Conservation (phyloP, 2,888 invertebrate species). For the Drosophila sordidula region DNA sequence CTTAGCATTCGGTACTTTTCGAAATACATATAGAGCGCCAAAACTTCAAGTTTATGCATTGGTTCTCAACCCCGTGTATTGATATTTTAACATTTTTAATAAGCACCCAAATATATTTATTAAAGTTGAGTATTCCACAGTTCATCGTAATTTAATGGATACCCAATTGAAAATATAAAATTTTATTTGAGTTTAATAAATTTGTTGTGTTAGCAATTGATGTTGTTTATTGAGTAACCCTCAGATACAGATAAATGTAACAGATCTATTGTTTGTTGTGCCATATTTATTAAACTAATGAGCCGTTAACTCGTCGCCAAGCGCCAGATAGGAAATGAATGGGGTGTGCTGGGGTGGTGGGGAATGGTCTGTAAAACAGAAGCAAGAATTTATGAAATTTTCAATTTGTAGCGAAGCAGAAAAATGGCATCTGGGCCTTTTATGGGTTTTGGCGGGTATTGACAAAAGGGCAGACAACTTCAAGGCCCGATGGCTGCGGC, state of each 20-base stretch:
- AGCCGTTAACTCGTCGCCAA: constrained; percentile 48
- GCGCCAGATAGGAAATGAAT: constrained; percentile 20
- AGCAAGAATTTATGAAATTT: constrained; percentile 59
- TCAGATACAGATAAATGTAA: constrained; percentile 8
- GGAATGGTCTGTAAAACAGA: constrained; percentile 16
- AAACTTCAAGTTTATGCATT: too few species aligned
- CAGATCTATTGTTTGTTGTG: constrained; percentile 33
- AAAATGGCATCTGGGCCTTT: constrained; percentile 57
- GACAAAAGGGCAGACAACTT: constrained; percentile 57
- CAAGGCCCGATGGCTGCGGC: constrained; percentile 48
- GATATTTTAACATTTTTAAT: too few species aligned
- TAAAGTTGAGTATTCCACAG: too few species aligned
- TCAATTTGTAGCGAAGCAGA: constrained; percentile 65
- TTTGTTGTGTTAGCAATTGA: not conserved
- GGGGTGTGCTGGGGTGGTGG: not conserved
- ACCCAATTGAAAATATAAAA: constrained; percentile 1
- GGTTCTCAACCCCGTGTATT: too few species aligned
- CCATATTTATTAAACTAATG: constrained; percentile 60
- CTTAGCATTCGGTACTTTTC: not conserved
- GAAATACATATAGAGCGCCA: not conserved
- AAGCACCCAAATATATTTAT: too few species aligned
- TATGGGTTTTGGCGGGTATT: constrained; percentile 44
- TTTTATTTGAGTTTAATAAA: not conserved
- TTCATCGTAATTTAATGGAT: too few species aligned
- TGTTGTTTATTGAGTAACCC: not conserved